Conservation (phyloP, 2,888 invertebrate species). For the Sminthurinus aureus region DNA sequence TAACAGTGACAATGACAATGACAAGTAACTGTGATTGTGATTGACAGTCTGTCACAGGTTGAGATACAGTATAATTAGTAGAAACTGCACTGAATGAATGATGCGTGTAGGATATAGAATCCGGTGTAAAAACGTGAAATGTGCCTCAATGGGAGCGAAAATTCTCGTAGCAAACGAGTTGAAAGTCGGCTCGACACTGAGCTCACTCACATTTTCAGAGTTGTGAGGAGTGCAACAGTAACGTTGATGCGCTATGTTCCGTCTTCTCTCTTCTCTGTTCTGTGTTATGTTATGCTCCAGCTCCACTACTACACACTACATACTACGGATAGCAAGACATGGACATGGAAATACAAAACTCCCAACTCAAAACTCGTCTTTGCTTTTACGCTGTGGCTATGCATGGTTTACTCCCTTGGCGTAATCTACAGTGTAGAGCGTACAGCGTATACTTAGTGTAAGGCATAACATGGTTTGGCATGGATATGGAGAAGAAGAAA, state of each 20-base stretch:
- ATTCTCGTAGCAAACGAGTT: conserved; percentile 8
- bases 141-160: background rate
- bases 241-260: background rate
- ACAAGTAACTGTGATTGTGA: no score
- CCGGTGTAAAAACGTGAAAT: background rate
- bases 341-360: background rate
- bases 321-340: background rate
- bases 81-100: background rate
- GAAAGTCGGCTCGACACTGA: conserved; percentile 32
- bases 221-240: background rate
- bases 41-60: background rate
- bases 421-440: no score
- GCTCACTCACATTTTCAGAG: background rate
- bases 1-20: no score
- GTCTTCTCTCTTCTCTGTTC: background rate
- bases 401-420: no score
- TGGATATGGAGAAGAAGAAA: background rate
- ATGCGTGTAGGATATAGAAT: background rate
- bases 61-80: background rate
- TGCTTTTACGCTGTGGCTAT: background rate
- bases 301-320: background rate
- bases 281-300: background rate
- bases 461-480: no score
- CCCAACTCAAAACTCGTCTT: no score
- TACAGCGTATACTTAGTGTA: no score